These are phyloP conservation scores for Carposina sasakii DNA, from an alignment of 1,140 invertebrate genomes.

Conservation along the genomic window DNA sequence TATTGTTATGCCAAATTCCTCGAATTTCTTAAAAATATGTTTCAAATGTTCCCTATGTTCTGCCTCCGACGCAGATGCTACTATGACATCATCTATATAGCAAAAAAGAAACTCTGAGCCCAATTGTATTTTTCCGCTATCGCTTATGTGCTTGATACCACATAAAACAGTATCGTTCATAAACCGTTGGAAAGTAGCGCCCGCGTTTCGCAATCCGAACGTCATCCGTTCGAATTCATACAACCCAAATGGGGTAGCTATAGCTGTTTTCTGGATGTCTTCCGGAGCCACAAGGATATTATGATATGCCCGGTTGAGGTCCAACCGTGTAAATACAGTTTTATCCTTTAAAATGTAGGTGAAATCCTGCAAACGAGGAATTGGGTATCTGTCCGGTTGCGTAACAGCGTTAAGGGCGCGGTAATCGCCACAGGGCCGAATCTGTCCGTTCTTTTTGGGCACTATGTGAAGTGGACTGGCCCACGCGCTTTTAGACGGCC, in stretches of 20 bases:
- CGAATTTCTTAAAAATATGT: neutral
- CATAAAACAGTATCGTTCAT: constrained; percentile 29
- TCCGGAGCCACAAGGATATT: constrained; percentile 45
- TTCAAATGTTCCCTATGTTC: neutral
- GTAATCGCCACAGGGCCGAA: constrained; percentile 54
- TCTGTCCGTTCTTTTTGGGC: constrained; percentile 44
- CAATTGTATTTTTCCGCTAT: too few relatives aligned
- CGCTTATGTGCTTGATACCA: too few relatives aligned
- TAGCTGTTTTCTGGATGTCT: constrained; percentile 21
- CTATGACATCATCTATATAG: neutral
- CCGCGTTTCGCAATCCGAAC: constrained; percentile 42
- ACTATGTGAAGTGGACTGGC: constrained; percentile 43
- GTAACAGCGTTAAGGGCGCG: constrained; percentile 50
- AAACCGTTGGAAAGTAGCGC: constrained; percentile 62
- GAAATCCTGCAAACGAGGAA: constrained; percentile 32
- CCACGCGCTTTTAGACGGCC: constrained; percentile 28
- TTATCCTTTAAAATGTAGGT: neutral
- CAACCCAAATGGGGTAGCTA: constrained; percentile 21
- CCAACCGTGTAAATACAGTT: constrained; percentile 1
- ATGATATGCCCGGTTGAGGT: constrained; percentile 47
- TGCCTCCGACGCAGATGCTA: neutral
- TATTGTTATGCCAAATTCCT: constrained; percentile 5
- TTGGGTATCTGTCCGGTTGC: constrained; percentile 39
- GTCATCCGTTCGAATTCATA: constrained; percentile 28
- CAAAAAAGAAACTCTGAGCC: neutral